Base-by-base conservation (phyloP, 2,888 invertebrate genomes). In the Pegoplata infirma region DNA sequence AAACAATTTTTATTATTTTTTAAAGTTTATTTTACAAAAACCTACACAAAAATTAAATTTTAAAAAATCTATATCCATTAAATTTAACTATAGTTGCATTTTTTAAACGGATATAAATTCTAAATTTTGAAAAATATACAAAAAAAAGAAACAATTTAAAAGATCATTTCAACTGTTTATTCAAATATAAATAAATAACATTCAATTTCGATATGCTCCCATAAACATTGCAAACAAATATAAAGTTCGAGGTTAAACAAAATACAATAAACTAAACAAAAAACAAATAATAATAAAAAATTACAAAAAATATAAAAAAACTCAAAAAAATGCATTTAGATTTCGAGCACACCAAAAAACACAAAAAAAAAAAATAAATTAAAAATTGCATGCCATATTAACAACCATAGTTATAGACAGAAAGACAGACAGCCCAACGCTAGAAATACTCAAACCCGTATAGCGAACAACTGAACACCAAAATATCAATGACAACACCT, bases 221-320 rank as follows among this genome's bases (percentile, higher is more conserved):
- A 82, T 82, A 82, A 82, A 69, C 81, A 82, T 76, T 72, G 80
- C 80, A 80, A 81, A 47, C 72, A 68, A 76, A 81, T 82, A 81
- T 83, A 83, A 83, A 83, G 83, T 83, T 83, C 83, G 82, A 82
- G 83, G 82, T 82, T 80, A 82, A 78, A 76, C 64, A 67, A 72
- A 67, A 80, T 71, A 69, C 55, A 49, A 51, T 23, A 14, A 44
- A 32, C 36, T 19, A 44, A 72, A 56, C 44, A 10, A 21, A 47
- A 28, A 61, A 12, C 16, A 51, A 56, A 58, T 21, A 53, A 46
- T 17, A 23, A 5, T 16, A 59, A 51, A 49, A 55, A 63, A 44
- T 14, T 19, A 51, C 58, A 73, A 73, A 68, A 55, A 25, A 64
- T 4, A 59, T 56, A 21, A 66, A 46, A 68, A 68, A 64, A 63